phyloP scores from a whole-genome alignment of 2,113 vertebrate genomes.

The Mirounga angustirostris region DNA sequence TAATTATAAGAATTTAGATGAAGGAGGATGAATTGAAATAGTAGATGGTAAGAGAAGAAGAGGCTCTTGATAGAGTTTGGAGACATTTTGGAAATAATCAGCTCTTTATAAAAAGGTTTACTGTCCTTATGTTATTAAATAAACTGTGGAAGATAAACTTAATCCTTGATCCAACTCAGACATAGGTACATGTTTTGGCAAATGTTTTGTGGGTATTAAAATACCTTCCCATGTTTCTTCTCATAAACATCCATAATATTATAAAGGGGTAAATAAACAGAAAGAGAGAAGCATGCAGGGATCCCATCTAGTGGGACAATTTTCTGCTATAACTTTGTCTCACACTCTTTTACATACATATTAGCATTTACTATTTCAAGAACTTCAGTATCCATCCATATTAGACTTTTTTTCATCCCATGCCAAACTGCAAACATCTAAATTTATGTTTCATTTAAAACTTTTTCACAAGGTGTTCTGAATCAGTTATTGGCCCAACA shows the following conservation, averaged over 20 bases:
- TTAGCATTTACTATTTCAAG: not conserved
- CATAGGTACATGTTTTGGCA: not conserved
- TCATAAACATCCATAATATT: not conserved
- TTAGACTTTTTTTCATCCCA: not conserved
- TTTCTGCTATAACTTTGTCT: not conserved
- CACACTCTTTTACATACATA: not conserved
- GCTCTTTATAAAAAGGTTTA: not conserved
- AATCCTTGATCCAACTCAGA: not conserved
- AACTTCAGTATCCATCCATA: not conserved
- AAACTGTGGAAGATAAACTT: not conserved
- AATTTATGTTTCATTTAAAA: not conserved
- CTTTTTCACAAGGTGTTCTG: not conserved
- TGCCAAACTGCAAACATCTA: not conserved
- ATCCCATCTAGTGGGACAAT: no score
- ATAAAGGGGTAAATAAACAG: not conserved
- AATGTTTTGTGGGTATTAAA: not conserved
- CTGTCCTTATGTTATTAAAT: not conserved
- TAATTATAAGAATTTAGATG: not conserved
- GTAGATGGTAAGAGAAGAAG: not conserved
- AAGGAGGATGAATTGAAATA: not conserved
- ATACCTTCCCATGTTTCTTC: not conserved
- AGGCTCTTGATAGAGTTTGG: not conserved
- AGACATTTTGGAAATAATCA: not conserved
- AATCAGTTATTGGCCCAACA: not conserved
- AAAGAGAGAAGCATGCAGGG: fast-evolving